Evolutionary conservation across 35 echinoderm and acorn worm species (phyloP).

Genomic region (Diadema setosum): DNA sequence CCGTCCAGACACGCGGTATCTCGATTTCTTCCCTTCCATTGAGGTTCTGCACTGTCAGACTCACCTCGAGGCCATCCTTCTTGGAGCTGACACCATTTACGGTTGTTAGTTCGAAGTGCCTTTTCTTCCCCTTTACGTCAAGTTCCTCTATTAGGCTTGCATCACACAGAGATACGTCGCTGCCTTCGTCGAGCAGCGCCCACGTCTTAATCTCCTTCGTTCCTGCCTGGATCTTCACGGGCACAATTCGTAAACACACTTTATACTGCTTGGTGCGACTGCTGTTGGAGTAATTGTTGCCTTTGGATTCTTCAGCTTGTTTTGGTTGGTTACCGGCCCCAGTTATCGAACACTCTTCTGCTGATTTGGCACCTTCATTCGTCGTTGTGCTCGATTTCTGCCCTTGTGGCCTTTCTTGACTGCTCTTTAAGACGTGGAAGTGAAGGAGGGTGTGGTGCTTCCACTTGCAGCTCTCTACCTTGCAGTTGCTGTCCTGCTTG

Average conservation of each 20-base stretch:
- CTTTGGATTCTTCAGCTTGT: background rate
- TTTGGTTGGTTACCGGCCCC: background rate
- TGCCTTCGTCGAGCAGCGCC: conserved; percentile 56
- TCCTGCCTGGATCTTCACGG: conserved; percentile 19
- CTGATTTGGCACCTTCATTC: background rate
- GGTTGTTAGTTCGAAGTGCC: conserved; percentile 24
- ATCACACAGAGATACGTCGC: conserved; percentile 39
- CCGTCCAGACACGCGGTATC: conserved; percentile 27
- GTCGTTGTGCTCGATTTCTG: background rate
- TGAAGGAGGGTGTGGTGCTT: conserved; percentile 41
- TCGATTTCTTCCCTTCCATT: background rate
- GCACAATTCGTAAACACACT: conserved; percentile 23
- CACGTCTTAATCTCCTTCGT: background rate
- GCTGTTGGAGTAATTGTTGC: conserved; percentile 14
- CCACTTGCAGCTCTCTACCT: background rate
- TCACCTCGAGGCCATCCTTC: background rate
- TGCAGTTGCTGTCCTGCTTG: background rate
- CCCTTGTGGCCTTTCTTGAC: background rate
- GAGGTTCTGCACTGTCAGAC: conserved; percentile 9
- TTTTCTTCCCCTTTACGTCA: background rate
- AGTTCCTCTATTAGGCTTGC: conserved; percentile 4
- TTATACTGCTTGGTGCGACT: background rate
- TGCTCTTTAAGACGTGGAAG: background rate
- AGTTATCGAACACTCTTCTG: no score
- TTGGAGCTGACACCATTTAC: conserved; percentile 23